Percentiles rank a stretch among this genome's conserved stretches.
phyloP scores from a whole-genome alignment of 2,113 vertebrate genomes.

The Rhinopomastus cyanomelas region DNA sequence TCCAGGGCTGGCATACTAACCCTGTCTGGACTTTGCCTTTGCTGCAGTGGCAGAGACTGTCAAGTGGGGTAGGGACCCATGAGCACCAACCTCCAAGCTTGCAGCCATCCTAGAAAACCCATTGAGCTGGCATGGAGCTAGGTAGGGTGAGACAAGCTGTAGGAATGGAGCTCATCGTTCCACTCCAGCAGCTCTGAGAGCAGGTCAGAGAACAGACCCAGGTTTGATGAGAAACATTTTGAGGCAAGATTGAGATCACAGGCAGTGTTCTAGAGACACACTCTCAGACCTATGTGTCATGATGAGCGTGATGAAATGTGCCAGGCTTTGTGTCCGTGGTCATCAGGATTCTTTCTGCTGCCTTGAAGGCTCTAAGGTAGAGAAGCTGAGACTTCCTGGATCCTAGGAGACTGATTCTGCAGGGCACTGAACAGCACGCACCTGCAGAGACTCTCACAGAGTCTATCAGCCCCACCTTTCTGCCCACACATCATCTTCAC shows the following conservation, averaged over 20 bases:
- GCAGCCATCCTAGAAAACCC: not conserved
- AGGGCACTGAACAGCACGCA: not conserved
- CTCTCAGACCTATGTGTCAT: fast-evolving
- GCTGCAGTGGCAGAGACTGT: not conserved
- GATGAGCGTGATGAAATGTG: fast-evolving
- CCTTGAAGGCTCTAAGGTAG: not conserved
- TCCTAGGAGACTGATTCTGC: not conserved
- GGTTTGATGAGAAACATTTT: not conserved
- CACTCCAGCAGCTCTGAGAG: not conserved
- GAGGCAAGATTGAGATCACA: not conserved
- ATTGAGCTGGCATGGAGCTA: not conserved
- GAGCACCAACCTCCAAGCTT: fast-evolving
- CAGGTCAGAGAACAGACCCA: not conserved
- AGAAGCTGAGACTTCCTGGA: not conserved
- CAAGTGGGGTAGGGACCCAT: not conserved
- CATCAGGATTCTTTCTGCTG: not conserved
- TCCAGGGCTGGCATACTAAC: not conserved
- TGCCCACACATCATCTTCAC: not conserved
- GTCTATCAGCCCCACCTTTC: not conserved
- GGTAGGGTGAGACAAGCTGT: not conserved
- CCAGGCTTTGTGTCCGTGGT: not conserved
- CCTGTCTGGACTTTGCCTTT: not conserved
- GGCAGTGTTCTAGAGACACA: not conserved
- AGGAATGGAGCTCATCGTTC: not conserved
- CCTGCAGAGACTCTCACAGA: not conserved